phyloP scores from a whole-genome alignment of 2,797 vertebrate genomes.

The Lagorchestes hirsutus region DNA sequence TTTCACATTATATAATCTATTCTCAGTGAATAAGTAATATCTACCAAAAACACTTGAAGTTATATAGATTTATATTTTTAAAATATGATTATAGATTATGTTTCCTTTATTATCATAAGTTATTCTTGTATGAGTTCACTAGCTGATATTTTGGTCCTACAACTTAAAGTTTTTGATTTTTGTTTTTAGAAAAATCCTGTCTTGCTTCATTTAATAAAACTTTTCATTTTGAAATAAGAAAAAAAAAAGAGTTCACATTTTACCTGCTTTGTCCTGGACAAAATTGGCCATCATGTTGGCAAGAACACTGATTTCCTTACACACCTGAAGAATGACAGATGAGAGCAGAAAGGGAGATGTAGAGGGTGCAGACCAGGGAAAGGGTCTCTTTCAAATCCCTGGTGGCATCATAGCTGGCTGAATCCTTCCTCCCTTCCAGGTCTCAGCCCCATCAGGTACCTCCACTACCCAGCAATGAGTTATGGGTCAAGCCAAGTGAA shows the following conservation, averaged over 20 bases:
- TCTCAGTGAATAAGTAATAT: background rate
- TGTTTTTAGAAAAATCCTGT: background rate
- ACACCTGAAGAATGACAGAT: constrained; percentile 87
- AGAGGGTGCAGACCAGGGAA: background rate
- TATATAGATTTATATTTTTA: background rate
- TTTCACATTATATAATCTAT: background rate
- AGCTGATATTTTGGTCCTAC: constrained; percentile 2
- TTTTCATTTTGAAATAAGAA: constrained; percentile 23
- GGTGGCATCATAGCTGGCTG: background rate
- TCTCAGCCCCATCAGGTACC: background rate
- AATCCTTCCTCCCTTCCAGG: background rate
- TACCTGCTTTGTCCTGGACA: constrained; percentile 90
- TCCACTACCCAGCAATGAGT: background rate
- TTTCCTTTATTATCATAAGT: background rate
- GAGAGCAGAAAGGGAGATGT: background rate
- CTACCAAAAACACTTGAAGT: background rate
- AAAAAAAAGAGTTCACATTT: background rate
- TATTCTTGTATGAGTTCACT: background rate
- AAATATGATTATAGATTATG: background rate
- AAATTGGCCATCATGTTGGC: constrained; percentile 90
- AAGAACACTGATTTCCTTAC: constrained; percentile 92
- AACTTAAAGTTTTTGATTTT: background rate
- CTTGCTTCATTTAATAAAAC: constrained; percentile 38
- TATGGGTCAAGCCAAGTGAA: background rate
- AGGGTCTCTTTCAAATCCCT: background rate